Percentiles rank a stretch among this genome's conserved stretches.
Conservation (phyloP, 2,797 vertebrate species). For the Cygnus olor region DNA sequence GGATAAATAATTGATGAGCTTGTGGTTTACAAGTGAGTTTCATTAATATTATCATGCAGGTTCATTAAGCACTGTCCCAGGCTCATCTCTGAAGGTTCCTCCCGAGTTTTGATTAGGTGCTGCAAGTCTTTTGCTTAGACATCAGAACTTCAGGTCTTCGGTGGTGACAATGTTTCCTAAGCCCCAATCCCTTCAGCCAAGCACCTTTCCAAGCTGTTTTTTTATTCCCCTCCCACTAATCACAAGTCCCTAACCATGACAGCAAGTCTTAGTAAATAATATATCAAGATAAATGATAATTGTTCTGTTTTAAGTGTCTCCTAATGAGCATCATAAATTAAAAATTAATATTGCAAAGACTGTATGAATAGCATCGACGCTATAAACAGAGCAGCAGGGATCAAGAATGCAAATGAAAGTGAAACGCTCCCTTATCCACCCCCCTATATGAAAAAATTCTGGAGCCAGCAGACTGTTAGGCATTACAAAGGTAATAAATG, state of each 20-base stretch:
- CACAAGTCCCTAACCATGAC: slow-evolving; percentile 85
- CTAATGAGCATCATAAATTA: slow-evolving; percentile 99
- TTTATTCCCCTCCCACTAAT: slow-evolving; percentile 78
- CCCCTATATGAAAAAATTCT: slow-evolving; percentile 55
- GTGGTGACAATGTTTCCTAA: slow-evolving; percentile 80
- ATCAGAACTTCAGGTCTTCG: slow-evolving; percentile 75
- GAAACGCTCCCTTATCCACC: slow-evolving; percentile 67
- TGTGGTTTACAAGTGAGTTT: slow-evolving; percentile 78
- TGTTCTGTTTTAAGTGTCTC: slow-evolving; percentile 92
- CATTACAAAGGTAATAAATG: slow-evolving; percentile 71
- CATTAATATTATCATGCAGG: slow-evolving; percentile 84
- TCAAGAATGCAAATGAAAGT: slow-evolving; percentile 83
- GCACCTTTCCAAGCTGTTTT: slow-evolving; percentile 72
- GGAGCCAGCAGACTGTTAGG: slow-evolving; percentile 63
- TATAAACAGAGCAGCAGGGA: slow-evolving; percentile 87
- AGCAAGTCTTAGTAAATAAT: slow-evolving; percentile 98
- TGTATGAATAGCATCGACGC: slow-evolving; percentile 86
- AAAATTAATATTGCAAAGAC: slow-evolving; percentile 93
- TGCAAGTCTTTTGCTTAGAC: slow-evolving; percentile 73
- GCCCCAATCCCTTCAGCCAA: slow-evolving; percentile 73
- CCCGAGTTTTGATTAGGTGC: slow-evolving; percentile 80
- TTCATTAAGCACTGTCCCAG: slow-evolving; percentile 83
- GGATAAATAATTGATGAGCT: slow-evolving; percentile 87
- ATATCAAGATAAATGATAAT: slow-evolving; percentile 99
- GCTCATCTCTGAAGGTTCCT: slow-evolving; percentile 76